Conservation (phyloP, 1,140 invertebrate genomes). For the Drosophila asahinai region DNA sequence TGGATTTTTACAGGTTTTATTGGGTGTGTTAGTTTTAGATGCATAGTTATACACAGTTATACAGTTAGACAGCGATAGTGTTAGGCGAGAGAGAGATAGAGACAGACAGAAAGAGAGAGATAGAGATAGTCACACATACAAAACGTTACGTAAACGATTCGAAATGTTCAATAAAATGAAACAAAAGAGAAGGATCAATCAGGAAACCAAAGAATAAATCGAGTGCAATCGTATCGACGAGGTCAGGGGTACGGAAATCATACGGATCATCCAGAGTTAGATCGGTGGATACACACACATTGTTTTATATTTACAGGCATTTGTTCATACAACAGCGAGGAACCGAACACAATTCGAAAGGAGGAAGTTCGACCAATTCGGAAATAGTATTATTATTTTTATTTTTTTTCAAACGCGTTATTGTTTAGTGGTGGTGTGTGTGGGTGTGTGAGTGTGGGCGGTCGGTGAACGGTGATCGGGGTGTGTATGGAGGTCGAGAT, state of each 20-base stretch:
- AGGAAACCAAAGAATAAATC: conserved; percentile 22
- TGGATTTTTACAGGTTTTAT: conserved; percentile 60
- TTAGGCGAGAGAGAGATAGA: conserved; percentile 58
- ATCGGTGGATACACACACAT: conserved; percentile 33
- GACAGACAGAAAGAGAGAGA: conserved; percentile 74
- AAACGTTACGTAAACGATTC: conserved; percentile 65
- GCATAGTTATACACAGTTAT: conserved; percentile 72
- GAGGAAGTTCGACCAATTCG: conserved; percentile 57
- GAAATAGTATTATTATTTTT: conserved; percentile 28
- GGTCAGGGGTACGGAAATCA: conserved; percentile 34
- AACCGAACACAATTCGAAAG: conserved; percentile 38
- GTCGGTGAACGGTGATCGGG: background rate
- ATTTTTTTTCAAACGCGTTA: conserved; percentile 75
- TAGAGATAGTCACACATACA: conserved; percentile 79
- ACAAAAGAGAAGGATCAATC: background rate
- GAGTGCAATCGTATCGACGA: conserved; percentile 35
- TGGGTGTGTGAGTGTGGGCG: conserved; percentile 6
- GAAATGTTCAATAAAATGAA: conserved; percentile 33
- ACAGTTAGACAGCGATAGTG: conserved; percentile 78
- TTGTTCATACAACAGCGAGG: conserved; percentile 44
- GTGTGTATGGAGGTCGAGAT: conserved; percentile 43
- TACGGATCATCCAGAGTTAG: conserved; percentile 23
- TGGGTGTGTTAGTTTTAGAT: conserved; percentile 55
- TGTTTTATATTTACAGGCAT: conserved; percentile 48
- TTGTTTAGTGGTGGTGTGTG: conserved; percentile 30